Base-by-base conservation (phyloP, 2,113 vertebrate genomes). In the Chamaea fasciata region DNA sequence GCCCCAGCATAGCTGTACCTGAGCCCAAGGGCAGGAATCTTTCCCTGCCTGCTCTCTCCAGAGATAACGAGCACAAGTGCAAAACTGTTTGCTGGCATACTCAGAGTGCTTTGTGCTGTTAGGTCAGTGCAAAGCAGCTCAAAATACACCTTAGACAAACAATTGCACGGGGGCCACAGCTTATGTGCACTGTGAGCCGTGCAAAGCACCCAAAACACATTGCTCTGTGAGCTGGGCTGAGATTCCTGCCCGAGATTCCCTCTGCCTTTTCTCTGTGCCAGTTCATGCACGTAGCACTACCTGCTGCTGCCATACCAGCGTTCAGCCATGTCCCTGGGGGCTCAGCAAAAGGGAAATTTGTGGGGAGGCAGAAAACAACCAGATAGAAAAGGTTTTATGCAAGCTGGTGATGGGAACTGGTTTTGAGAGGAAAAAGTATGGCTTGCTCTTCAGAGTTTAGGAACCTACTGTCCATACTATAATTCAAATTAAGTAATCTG, bases 401-500 rank as follows among this genome's bases (percentile, higher is more conserved):
- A 52, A 59, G 44, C 2, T 78, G 15, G 23, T 75, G 74, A 60
- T 13, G 33, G 26, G 31, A 55, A 17, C 35, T 55, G 35, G 13
- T 49, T 94, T 78, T 59, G 14, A 84, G 69, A 89, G 41, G 65
- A 84, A 92, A 91, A 89, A 18, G 17, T 28, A 39, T 11, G 18
- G 15, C 62, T 91, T 57, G 86, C 53, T 89, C 67, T 53, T 83
- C 73, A 71, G 42, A 89, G 31, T 3, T 89, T 57, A 71, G 76
- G 90, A 95, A 78, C 90, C 79, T 84, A 46, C 42, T 2, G 3
- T 49, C 86, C 80, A 57, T 37, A 56, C 41, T 63, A 53, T 93
- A 83, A 91, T 56, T 94, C 88, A 96, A 89, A 86, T 83, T n/a
- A 88, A 92, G 85, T 88, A 94, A 93, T 95, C 76, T 87, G 35